Base-by-base conservation (phyloP, 2,888 invertebrate genomes). In the Deilephila porcellus region DNA sequence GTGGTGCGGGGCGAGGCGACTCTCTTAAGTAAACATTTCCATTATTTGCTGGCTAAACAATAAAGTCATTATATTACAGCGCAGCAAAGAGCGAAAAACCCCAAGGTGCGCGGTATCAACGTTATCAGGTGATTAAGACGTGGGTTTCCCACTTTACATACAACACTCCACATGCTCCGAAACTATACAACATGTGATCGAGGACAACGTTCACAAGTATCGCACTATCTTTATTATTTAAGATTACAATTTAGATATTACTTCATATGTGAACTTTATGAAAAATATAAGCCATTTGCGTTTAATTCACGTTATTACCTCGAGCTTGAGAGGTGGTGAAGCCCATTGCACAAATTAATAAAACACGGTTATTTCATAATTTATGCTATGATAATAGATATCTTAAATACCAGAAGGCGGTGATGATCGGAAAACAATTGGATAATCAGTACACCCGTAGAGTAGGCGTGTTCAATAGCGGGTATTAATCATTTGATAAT, bases 1-100 rank as follows among this genome's bases (percentile, higher is more conserved):
- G 52, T 17, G 20, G 8, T 14, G 45, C 25, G 11, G 14, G 45
- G 11, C 14, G 45, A 45, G 11, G 45, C 3, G 45, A 45, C 11
- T 45, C 4, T 32, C 32, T 32, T 11, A 45, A 45, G 45, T 45
- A 45, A 45, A 45, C 45, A 45, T 3, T 45, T 45, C 8, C 20
- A 62, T 19, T 62, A 25, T 52, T 52, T 67, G 5, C 67, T 25
- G 4, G 20, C 45, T 25, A 52, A 67, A 67, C 67, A 67, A 52
- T 67, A 59, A 59, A 64, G 34, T 37, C 37, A 59, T 67, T 53
- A 19, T 71, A 71, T 74, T 64, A 76, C 74, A 74, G 71, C 73
- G 72, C 67, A 63, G 62, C 76, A 70, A 74, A 73, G 74, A 64
- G 73, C 45, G 56, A 84, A 86, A 90, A 89, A 86, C 85, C 88